Base-by-base conservation (phyloP, 2,113 vertebrate genomes). In the Cottus gobio region DNA sequence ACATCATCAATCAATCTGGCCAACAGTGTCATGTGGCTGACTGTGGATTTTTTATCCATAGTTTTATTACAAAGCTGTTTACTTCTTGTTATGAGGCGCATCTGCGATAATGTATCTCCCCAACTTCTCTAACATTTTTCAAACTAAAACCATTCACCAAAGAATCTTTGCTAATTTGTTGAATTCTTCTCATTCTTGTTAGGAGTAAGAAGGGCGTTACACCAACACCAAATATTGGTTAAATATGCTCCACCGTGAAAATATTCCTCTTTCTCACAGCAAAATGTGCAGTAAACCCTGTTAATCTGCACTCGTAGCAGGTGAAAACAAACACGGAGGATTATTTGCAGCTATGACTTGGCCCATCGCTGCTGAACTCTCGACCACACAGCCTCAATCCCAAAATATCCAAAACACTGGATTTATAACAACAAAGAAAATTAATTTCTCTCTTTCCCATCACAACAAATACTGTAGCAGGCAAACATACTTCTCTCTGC, bases 251-350 rank as follows among this genome's bases (percentile, higher is more conserved):
- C 11, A 9, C 30, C 8, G 31, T 70, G 73, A 71, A 58, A 75
- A 56, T 18, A 15, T 65, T 54, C 46, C 20, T 13, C 24, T 16
- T 11, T 68, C 34, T 71, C 50, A 22, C 0, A 16, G 48, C 13
- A 46, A 63, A 39, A 30, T 52, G 7, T 52, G n/a, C 46, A 37
- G 36, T 63, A 37, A 84, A 70, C 56, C 71, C 50, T 31, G 64
- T 11, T 57, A 75, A 78, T 81, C 71, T 69, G 75, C 63, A 22
- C 50, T 39, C 16, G 6, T 28, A 10, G 46, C 46, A 70, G 48
- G 70, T 73, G 62, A 86, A 88, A 86, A 82, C 82, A 90, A 87
- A 85, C 84, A 61, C 18, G 0, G 37, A 8, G 30, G 73, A 61
- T 66, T 64, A 58, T 79, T 42, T 64, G 56, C 54, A 42, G 80